These are phyloP conservation scores for Epinotia bilunana DNA, from an alignment of 2,888 invertebrate genomes.

Conservation along the genomic window DNA sequence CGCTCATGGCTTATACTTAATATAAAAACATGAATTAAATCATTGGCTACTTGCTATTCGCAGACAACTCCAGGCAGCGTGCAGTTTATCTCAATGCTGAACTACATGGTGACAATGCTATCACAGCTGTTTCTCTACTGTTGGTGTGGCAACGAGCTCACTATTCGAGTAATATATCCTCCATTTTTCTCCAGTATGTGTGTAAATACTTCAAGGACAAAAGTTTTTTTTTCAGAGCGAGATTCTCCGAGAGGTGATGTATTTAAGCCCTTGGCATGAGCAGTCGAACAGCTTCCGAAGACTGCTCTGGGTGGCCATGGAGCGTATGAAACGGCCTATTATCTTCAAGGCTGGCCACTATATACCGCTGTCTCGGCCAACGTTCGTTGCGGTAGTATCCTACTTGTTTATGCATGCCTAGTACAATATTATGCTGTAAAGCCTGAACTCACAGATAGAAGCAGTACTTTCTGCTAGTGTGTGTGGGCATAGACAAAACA, in stretches of 20 bases:
- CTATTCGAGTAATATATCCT: conserved; percentile 61
- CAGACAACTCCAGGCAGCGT: conserved; percentile 70
- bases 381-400: conserved; percentile 77
- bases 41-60: conserved; percentile 15
- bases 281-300: conserved; percentile 73
- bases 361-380: conserved; percentile 79
- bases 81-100: conserved; percentile 75
- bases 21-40: neutral
- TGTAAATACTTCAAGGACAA: conserved; percentile 2
- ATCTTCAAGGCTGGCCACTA: conserved; percentile 82
- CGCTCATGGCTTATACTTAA: neutral
- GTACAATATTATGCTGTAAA: neutral
- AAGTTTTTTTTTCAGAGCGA: conserved; percentile 67
- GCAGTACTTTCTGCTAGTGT: neutral
- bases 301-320: conserved; percentile 77
- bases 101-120: conserved; percentile 78
- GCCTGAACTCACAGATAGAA: neutral
- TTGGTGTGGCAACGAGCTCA: conserved; percentile 82
- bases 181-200: too few species aligned
- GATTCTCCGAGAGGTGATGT: conserved; percentile 76
- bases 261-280: conserved; percentile 83
- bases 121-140: conserved; percentile 82
- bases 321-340: conserved; percentile 77
- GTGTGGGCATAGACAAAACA: neutral
- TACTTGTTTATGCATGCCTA: neutral